phyloP scores from a whole-genome alignment of 2,113 vertebrate species.

The Oreochromis aureus region DNA sequence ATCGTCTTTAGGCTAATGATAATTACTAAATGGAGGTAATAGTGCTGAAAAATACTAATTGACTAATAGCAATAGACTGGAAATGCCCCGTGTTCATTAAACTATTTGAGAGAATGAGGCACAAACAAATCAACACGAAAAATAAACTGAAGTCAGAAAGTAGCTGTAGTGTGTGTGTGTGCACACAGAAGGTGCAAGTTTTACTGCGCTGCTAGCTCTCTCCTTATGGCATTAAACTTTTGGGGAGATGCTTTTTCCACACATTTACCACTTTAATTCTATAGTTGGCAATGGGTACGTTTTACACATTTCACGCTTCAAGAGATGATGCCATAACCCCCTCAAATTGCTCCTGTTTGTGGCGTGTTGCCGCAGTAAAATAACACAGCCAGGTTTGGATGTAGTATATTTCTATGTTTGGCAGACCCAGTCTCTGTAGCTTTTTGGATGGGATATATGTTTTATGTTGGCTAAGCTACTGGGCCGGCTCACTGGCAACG shows the following conservation, averaged over 20 bases:
- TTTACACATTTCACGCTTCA: constrained; percentile 23
- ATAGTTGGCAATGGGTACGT: not conserved
- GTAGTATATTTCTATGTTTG: constrained; percentile 27
- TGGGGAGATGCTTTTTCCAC: not conserved
- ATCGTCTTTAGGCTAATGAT: not conserved
- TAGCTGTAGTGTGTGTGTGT: not conserved
- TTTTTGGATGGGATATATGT: constrained; percentile 23
- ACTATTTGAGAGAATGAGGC: not conserved
- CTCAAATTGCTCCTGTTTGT: constrained; percentile 19
- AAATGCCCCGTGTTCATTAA: not conserved
- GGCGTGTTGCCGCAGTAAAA: constrained; percentile 14
- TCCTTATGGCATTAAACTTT: constrained; percentile 8
- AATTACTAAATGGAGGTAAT: not conserved
- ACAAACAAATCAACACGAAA: not conserved
- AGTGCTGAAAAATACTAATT: not conserved
- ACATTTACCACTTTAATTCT: constrained; percentile 4
- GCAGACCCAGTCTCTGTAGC: not conserved
- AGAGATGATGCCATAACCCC: constrained; percentile 23
- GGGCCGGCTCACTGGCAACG: not conserved
- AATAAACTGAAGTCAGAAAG: not conserved
- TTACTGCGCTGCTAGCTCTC: not conserved
- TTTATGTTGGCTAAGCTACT: constrained; percentile 12
- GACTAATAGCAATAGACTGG: not conserved
- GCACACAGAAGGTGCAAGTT: not conserved
- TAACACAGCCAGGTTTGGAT: not conserved